phyloP scores from a whole-genome alignment of 2,888 invertebrate genomes.

The Camptogramma bilineatum region DNA sequence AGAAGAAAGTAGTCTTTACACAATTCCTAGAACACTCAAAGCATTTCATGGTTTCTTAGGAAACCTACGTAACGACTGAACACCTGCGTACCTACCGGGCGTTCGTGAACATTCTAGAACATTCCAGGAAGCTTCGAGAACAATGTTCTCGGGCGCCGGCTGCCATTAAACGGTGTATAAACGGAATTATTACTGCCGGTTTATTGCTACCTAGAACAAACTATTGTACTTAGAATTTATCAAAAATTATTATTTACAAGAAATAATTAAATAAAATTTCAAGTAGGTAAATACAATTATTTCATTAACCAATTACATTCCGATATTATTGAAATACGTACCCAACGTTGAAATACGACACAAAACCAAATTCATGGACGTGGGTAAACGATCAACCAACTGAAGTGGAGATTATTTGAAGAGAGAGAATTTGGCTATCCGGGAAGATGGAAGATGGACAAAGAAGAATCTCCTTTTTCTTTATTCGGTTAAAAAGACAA shows the following conservation, averaged over 20 bases:
- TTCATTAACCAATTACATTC: no score
- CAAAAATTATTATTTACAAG: not conserved
- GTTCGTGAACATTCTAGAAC: constrained; percentile 17
- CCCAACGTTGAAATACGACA: no score
- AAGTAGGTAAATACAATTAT: no score
- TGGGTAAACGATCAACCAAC: no score
- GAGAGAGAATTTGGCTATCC: no score
- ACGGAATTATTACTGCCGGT: constrained; percentile 11
- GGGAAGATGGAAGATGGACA: no score
- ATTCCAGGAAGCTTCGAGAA: constrained; percentile 34
- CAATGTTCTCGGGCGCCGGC: constrained; percentile 40
- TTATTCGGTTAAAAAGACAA: no score
- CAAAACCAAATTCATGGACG: no score
- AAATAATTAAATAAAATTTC: not conserved
- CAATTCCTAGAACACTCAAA: constrained; percentile 4
- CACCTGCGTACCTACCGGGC: constrained; percentile 18
- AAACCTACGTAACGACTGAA: constrained; percentile 9
- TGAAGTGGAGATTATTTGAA: no score
- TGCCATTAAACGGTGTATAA: constrained; percentile 37
- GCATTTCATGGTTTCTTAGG: constrained; percentile 10
- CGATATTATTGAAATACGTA: no score
- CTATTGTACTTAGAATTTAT: constrained; percentile 1
- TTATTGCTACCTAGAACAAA: constrained; percentile 9
- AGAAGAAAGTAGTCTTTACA: not conserved
- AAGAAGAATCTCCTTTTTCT: no score